These are phyloP conservation scores for Rachycentron canadum DNA, from an alignment of 2,797 vertebrate species.

Conservation along the genomic window DNA sequence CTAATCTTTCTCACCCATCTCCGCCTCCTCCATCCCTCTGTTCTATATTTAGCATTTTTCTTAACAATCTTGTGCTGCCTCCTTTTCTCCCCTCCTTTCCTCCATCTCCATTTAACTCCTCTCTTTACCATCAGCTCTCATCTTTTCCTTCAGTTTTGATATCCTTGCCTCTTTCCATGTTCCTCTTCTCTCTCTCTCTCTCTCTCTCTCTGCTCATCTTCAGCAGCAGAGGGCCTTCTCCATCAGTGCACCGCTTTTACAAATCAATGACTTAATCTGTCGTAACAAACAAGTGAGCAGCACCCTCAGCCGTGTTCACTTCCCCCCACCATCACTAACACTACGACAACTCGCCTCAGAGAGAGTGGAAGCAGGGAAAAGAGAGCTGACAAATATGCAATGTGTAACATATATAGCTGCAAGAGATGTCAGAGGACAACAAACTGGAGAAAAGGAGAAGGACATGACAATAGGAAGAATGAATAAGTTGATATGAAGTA, in stretches of 20 bases:
- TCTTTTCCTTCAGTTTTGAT: constrained; percentile 37
- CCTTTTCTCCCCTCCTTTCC: constrained; percentile 42
- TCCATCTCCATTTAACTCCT: constrained; percentile 59
- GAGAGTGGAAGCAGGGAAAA: constrained; percentile 22
- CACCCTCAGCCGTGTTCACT: constrained; percentile 64
- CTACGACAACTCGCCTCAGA: constrained; percentile 32
- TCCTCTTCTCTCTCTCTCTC: constrained; percentile 14
- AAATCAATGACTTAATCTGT: constrained; percentile 88
- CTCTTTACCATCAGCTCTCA: constrained; percentile 48
- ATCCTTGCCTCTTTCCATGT: constrained; percentile 34
- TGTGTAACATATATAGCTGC: neutral
- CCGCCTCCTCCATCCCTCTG: constrained; percentile 55
- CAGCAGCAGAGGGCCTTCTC: constrained; percentile 77
- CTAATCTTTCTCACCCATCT: constrained; percentile 50
- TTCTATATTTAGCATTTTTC: constrained; percentile 76
- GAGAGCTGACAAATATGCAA: constrained; percentile 15
- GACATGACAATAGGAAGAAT: neutral
- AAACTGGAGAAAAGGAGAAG: neutral
- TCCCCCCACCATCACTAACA: constrained; percentile 43
- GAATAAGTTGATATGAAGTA: neutral
- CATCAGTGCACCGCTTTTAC: constrained; percentile 84
- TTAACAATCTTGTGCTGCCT: constrained; percentile 65
- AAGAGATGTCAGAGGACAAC: constrained; percentile 1
- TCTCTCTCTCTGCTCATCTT: constrained; percentile 34
- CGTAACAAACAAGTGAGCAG: constrained; percentile 87